Conservation (phyloP, 2,797 vertebrate species). For the Epinephelus coioides region DNA sequence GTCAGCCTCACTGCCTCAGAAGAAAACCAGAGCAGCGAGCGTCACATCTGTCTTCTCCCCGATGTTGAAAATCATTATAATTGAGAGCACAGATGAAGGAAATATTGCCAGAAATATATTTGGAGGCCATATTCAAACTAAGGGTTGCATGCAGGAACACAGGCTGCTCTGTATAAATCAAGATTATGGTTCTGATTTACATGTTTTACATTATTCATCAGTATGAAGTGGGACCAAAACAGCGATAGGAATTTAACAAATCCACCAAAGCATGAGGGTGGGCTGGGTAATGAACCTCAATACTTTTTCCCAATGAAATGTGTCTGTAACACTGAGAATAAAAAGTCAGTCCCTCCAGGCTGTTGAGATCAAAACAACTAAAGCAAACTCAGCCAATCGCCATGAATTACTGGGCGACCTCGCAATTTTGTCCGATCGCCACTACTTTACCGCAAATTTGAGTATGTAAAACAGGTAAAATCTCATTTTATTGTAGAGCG, state of each 20-base stretch:
- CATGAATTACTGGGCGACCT: too few species aligned
- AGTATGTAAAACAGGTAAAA: too few species aligned
- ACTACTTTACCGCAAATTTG: too few species aligned
- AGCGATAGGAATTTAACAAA: constrained; percentile 12
- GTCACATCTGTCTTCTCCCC: constrained; percentile 54
- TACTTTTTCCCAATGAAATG: neutral
- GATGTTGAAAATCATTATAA: constrained; percentile 63
- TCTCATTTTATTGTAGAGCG: too few species aligned
- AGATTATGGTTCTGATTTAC: constrained; percentile 34
- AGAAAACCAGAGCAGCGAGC: constrained; percentile 54
- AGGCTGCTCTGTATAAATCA: constrained; percentile 41
- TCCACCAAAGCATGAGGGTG: neutral
- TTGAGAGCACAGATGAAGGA: constrained; percentile 52
- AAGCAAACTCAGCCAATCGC: too few species aligned
- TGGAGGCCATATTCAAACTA: constrained; percentile 31
- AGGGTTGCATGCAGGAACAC: constrained; percentile 14
- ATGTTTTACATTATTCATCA: constrained; percentile 21
- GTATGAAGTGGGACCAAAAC: constrained; percentile 23
- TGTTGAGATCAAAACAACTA: too few species aligned
- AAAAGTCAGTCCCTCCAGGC: neutral
- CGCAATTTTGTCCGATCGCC: too few species aligned
- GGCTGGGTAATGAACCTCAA: neutral
- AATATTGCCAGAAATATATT: constrained; percentile 48
- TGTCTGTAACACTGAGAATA: neutral
- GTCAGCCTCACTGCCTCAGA: constrained; percentile 46